Conservation (phyloP, 53 echinoderm and acorn worm species). For the Henricia sp. region DNA sequence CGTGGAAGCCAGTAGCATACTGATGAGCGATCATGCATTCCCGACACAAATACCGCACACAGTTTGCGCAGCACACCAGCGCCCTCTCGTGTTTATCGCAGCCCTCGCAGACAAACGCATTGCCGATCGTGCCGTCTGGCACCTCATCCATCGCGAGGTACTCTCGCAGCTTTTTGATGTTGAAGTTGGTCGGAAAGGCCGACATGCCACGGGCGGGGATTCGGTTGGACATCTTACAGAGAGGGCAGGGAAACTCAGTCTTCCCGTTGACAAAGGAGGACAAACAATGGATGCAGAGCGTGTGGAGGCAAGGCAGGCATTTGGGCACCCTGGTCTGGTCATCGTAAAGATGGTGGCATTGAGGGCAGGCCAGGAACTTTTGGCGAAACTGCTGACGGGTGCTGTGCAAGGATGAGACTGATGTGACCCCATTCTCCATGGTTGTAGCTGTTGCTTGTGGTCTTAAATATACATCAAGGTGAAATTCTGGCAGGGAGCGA, state of each 20-base stretch:
- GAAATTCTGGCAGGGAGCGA: too few species aligned
- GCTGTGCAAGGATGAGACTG: conserved; percentile 32
- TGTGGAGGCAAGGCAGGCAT: conserved; percentile 77
- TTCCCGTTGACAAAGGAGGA: conserved; percentile 54
- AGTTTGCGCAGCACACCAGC: conserved; percentile 73
- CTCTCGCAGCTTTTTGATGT: conserved; percentile 60
- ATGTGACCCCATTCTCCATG: conserved; percentile 49
- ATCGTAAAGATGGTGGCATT: conserved; percentile 61
- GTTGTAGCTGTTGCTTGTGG: background rate
- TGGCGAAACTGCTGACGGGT: conserved; percentile 62
- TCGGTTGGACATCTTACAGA: conserved; percentile 30
- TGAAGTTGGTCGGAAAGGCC: conserved; percentile 62
- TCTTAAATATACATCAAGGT: background rate
- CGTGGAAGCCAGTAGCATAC: conserved; percentile 68
- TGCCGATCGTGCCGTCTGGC: conserved; percentile 32
- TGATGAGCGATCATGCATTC: conserved; percentile 78
- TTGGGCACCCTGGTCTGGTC: conserved; percentile 68
- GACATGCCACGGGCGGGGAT: conserved; percentile 31
- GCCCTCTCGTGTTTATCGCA: conserved; percentile 71
- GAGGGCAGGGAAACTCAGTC: conserved; percentile 45
- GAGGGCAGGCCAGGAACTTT: conserved; percentile 66
- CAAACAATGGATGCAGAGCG: conserved; percentile 70
- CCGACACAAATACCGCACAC: conserved; percentile 71
- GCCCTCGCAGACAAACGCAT: conserved; percentile 75
- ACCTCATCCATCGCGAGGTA: conserved; percentile 63